Percentiles rank a stretch among this genome's conserved stretches.
Conservation (phyloP, 1,140 invertebrate species). For the Pachyrhynchus sulphureomaculatus region DNA sequence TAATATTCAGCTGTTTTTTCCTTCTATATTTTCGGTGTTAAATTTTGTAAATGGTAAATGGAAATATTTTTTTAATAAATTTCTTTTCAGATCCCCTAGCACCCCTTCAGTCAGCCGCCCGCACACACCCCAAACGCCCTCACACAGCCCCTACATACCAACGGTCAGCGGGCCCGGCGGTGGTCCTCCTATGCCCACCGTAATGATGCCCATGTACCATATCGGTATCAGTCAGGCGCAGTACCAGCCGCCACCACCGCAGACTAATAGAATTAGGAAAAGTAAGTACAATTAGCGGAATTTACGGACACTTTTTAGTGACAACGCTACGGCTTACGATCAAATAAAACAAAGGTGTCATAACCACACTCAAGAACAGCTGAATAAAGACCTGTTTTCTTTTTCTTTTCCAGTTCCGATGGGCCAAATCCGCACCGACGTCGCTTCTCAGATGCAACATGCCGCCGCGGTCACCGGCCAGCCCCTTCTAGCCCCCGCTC, state of each 20-base stretch:
- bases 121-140: conserved; percentile 83
- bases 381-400: too few relatives aligned
- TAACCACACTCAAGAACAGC: too few relatives aligned
- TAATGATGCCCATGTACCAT: conserved; percentile 43
- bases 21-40: too few relatives aligned
- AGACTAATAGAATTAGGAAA: conserved; percentile 45
- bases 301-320: neutral
- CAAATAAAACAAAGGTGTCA: too few relatives aligned
- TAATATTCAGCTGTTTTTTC: too few relatives aligned
- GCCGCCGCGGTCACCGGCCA: conserved; percentile 77
- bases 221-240: conserved; percentile 44
- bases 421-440: conserved; percentile 59
- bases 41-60: too few relatives aligned
- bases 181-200: conserved; percentile 51
- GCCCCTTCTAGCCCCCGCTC: conserved; percentile 76
- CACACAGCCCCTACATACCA: conserved; percentile 48
- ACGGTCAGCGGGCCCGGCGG: conserved; percentile 41
- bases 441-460: conserved; percentile 72
- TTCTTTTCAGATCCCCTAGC: conserved; percentile 60
- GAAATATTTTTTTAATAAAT: too few relatives aligned
- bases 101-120: conserved; percentile 70
- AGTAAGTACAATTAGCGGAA: conserved; percentile 32
- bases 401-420: conserved; percentile 57
- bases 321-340: too few relatives aligned
- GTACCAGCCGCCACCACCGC: conserved; percentile 49